Evolutionary conservation across 1,140 invertebrate species (phyloP).

Genomic region (Sinella curviseta): DNA sequence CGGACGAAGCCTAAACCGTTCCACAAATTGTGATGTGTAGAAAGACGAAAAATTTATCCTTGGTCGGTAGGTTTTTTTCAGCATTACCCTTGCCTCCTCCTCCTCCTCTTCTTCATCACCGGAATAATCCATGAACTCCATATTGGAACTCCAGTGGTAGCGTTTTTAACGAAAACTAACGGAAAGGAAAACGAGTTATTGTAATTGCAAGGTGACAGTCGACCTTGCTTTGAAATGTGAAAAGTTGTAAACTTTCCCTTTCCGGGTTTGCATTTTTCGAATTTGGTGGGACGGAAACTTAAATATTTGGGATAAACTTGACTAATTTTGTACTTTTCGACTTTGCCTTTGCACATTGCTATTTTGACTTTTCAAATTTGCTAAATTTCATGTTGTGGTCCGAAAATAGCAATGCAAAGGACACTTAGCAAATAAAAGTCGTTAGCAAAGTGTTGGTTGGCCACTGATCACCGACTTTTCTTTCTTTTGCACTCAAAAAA

Average conservation of each 20-base stretch:
- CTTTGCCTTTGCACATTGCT: slow-evolving; percentile 10
- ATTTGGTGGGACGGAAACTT: not conserved
- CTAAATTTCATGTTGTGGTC: not conserved
- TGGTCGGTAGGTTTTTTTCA: not conserved
- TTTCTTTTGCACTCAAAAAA: too few species aligned
- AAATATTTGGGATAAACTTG: not conserved
- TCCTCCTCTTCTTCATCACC: slow-evolving; percentile 5
- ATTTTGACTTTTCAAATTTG: not conserved
- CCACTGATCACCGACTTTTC: too few species aligned
- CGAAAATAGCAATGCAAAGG: not conserved
- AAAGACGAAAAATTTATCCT: slow-evolving; percentile 30
- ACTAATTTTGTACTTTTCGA: not conserved
- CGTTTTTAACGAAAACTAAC: not conserved
- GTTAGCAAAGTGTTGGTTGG: not conserved
- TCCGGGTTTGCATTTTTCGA: not conserved
- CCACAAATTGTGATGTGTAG: not conserved
- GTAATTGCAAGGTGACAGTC: not conserved
- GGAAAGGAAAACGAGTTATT: not conserved
- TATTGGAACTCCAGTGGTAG: not conserved
- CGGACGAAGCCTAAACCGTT: slow-evolving; percentile 29
- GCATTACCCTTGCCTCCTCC: not conserved
- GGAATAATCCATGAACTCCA: not conserved
- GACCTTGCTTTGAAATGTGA: not conserved
- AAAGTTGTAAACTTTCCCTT: not conserved
- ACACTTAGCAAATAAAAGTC: not conserved